These are phyloP conservation scores for Odontomachus brunneus DNA, from an alignment of 1,140 invertebrate genomes.

Conservation along the genomic window DNA sequence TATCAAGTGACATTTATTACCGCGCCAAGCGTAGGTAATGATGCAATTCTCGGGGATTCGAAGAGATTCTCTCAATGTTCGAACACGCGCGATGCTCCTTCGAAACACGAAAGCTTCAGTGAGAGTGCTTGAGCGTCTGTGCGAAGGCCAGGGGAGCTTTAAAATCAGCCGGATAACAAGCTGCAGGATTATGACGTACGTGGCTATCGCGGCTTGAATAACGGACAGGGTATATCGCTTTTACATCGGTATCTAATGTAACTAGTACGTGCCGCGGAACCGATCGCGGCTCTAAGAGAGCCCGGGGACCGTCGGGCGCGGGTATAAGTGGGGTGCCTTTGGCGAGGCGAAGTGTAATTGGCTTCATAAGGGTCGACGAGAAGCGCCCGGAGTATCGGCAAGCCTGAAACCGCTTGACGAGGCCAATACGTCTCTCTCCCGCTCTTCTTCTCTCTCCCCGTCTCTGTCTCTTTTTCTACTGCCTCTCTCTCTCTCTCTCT, in stretches of 20 bases:
- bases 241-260: conserved; percentile 70
- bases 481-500: conserved; percentile 30
- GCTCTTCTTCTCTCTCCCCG: conserved; percentile 1
- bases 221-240: conserved; percentile 56
- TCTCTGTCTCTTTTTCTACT: conserved; percentile 2
- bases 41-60: no score
- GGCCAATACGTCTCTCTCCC: conserved; percentile 72
- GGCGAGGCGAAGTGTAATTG: conserved; percentile 78
- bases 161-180: conserved; percentile 23
- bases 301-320: conserved; percentile 57
- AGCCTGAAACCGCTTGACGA: conserved; percentile 78
- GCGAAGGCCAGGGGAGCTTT: background rate
- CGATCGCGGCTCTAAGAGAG: conserved; percentile 60
- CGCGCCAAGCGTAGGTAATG: no score
- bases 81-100: no score
- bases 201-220: conserved; percentile 24
- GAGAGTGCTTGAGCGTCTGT: no score
- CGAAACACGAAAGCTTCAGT: background rate
- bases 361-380: conserved; percentile 80
- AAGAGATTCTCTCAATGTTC: no score
- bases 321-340: conserved; percentile 77
- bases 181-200: conserved; percentile 26
- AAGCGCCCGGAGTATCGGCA: conserved; percentile 77
- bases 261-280: conserved; percentile 66
- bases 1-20: no score